phyloP scores from a whole-genome alignment of 2,888 invertebrate species.

The Caenorhabditis macrosperma region DNA sequence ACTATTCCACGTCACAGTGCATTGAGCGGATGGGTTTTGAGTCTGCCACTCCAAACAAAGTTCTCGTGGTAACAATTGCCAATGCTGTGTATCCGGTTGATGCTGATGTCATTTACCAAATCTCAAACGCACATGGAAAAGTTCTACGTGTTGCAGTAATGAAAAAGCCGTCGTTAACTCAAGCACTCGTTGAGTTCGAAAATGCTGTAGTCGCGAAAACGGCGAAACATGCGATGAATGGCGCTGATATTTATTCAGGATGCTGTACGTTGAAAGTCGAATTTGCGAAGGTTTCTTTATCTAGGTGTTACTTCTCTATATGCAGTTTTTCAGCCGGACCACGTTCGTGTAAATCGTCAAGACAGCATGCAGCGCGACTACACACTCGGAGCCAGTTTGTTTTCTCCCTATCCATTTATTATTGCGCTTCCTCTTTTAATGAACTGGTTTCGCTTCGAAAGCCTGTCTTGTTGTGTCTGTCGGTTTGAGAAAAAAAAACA shows the following conservation, averaged over 20 bases:
- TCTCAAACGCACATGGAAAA: constrained; percentile 94
- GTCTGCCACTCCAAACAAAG: constrained; percentile 91
- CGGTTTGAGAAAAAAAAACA: constrained; percentile 42
- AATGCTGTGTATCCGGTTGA: constrained; percentile 99
- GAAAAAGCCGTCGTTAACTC: constrained; percentile 64
- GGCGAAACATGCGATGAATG: constrained; percentile 95
- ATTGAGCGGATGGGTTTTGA: constrained; percentile 77
- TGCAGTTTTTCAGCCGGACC: constrained; percentile 75
- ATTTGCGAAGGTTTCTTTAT: constrained; percentile 98
- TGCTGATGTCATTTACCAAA: constrained; percentile 93
- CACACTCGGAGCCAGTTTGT: constrained; percentile 65
- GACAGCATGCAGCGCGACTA: constrained; percentile 78
- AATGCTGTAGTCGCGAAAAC: constrained; percentile 92
- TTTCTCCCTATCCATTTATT: constrained; percentile 17
- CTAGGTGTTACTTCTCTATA: too few species aligned
- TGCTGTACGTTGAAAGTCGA: constrained; percentile 99
- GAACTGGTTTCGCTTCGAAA: constrained; percentile 43
- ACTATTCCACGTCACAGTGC: constrained; percentile 80
- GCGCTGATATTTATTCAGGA: constrained; percentile 98
- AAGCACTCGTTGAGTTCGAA: constrained; percentile 85
- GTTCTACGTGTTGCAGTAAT: constrained; percentile 95
- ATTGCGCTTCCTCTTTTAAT: constrained; percentile 32
- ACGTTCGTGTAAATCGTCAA: constrained; percentile 74
- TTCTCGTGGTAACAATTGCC: constrained; percentile 95
- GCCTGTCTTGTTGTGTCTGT: constrained; percentile 44